Percentiles rank a stretch among this genome's conserved stretches.
Evolutionary conservation across 2,888 invertebrate genomes (phyloP).

Genomic region (Mantis religiosa): DNA sequence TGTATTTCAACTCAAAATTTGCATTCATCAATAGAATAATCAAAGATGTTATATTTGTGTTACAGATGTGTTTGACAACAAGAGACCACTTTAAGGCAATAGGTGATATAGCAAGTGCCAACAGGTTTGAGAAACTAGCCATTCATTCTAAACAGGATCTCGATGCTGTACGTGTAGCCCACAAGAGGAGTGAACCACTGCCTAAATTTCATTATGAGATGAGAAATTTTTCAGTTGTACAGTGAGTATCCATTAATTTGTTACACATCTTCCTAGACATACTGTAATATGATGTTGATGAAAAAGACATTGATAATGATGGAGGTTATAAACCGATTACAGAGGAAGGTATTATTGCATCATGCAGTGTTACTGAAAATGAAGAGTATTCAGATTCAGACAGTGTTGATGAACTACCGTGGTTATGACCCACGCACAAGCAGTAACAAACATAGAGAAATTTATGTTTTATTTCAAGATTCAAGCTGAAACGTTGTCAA

Average conservation of each 20-base stretch:
- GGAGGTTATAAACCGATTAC: too few relatives aligned
- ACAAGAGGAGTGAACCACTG: conserved; percentile 47
- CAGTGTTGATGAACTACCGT: too few relatives aligned
- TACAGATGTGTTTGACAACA: conserved; percentile 75
- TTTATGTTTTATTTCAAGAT: too few relatives aligned
- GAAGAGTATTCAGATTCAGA: too few relatives aligned
- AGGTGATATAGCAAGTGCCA: conserved; percentile 85
- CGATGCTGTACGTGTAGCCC: conserved; percentile 67
- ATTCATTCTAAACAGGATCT: conserved; percentile 81
- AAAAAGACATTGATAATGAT: too few relatives aligned
- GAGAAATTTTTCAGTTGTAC: conserved; percentile 83
- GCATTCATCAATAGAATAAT: not conserved
- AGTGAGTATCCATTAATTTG: conserved; percentile 50
- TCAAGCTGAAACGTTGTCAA: too few relatives aligned
- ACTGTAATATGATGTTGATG: too few relatives aligned
- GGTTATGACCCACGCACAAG: too few relatives aligned
- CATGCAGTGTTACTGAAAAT: too few relatives aligned
- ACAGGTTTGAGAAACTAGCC: conserved; percentile 84
- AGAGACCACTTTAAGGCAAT: conserved; percentile 83
- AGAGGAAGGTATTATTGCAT: too few relatives aligned
- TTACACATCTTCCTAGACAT: too few relatives aligned
- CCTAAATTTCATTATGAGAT: conserved; percentile 93
- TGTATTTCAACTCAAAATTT: not conserved
- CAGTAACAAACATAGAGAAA: too few relatives aligned
- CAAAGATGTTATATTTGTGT: conserved; percentile 15